These are phyloP conservation scores for Scrobipalpa costella DNA, from an alignment of 2,888 invertebrate species.

Conservation along the genomic window DNA sequence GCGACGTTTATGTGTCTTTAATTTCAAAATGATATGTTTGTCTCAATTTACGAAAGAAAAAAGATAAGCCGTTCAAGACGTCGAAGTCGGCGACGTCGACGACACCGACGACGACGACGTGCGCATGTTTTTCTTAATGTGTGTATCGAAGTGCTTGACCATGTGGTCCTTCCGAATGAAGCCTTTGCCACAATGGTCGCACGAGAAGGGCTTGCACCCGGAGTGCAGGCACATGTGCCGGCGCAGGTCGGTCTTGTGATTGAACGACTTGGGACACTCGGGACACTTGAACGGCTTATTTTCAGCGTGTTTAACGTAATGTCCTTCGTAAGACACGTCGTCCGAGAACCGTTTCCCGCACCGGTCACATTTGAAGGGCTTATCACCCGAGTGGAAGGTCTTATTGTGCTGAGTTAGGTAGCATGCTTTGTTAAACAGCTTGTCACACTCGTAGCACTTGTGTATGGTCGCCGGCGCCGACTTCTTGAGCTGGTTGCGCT, in stretches of 20 bases:
- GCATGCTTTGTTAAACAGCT: constrained; percentile 91
- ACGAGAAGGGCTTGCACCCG: constrained; percentile 91
- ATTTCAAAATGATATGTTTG: constrained; percentile 58
- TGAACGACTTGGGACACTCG: constrained; percentile 92
- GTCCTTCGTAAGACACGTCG: constrained; percentile 86
- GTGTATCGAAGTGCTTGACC: constrained; percentile 92
- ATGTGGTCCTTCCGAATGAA: constrained; percentile 96
- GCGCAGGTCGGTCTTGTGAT: constrained; percentile 93
- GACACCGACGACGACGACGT: constrained; percentile 52
- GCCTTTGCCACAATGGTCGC: constrained; percentile 91
- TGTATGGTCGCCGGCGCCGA: constrained; percentile 63
- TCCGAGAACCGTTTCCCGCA: constrained; percentile 92
- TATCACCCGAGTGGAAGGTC: constrained; percentile 92
- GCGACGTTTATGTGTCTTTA: constrained; percentile 40
- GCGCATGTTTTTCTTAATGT: constrained; percentile 82
- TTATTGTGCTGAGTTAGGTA: constrained; percentile 95
- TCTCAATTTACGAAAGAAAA: constrained; percentile 29
- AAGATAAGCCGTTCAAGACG: constrained; percentile 34
- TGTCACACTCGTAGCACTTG: constrained; percentile 91
- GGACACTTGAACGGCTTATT: constrained; percentile 94
- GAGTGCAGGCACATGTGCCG: constrained; percentile 93
- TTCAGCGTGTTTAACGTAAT: constrained; percentile 88
- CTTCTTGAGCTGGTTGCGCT: constrained; percentile 69
- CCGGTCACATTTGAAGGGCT: constrained; percentile 91
- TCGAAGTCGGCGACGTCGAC: constrained; percentile 35